These are phyloP conservation scores for Lottia scabra DNA, from an alignment of 2,888 invertebrate genomes.

Conservation along the genomic window DNA sequence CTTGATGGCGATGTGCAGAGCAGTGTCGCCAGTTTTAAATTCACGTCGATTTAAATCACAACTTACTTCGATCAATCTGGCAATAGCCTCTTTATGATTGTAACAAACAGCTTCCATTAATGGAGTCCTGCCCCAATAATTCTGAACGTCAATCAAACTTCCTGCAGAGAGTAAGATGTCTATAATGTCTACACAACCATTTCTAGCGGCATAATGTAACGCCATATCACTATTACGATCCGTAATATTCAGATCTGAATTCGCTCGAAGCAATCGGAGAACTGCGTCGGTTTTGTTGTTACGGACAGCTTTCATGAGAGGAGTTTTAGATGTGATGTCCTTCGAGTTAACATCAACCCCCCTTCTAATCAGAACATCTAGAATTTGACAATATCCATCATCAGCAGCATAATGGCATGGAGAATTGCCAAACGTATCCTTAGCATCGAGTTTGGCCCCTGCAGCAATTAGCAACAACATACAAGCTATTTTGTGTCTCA, in stretches of 20 bases:
- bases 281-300: slow-evolving; percentile 68
- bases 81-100: slow-evolving; percentile 67
- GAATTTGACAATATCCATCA: slow-evolving; percentile 66
- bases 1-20: slow-evolving; percentile 67
- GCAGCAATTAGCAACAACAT: slow-evolving; percentile 65
- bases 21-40: slow-evolving; percentile 68
- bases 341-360: slow-evolving; percentile 66
- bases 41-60: slow-evolving; percentile 67
- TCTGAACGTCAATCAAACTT: slow-evolving; percentile 66
- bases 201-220: slow-evolving; percentile 66
- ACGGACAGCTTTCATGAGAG: slow-evolving; percentile 68
- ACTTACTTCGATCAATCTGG: slow-evolving; percentile 55
- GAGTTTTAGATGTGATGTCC: slow-evolving; percentile 68
- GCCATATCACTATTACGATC: slow-evolving; percentile 68
- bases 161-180: slow-evolving; percentile 63
- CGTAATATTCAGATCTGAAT: slow-evolving; percentile 64
- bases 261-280: slow-evolving; percentile 58
- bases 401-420: slow-evolving; percentile 69
- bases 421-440: slow-evolving; percentile 68
- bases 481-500: slow-evolving; percentile 67
- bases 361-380: slow-evolving; percentile 64
- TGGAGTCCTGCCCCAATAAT: slow-evolving; percentile 68
- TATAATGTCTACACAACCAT: slow-evolving; percentile 66
- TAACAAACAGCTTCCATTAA: slow-evolving; percentile 69
- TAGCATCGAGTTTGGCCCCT: slow-evolving; percentile 65